Base-by-base conservation (phyloP, 2,888 invertebrate genomes). In the Buathra laborator region DNA sequence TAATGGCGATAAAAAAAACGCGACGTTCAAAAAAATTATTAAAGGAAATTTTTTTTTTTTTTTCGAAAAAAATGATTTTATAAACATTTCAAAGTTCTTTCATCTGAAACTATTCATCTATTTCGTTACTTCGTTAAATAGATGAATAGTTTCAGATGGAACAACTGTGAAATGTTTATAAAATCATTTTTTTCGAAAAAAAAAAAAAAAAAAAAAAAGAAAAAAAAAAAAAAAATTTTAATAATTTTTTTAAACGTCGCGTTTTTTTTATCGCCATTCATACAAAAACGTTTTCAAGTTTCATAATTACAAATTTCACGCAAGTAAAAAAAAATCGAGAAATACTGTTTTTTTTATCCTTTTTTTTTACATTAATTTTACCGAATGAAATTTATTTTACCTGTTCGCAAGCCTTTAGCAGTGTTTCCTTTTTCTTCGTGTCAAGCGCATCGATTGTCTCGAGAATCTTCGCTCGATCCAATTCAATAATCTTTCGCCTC, bases 361-460 rank as follows among this genome's bases (percentile, higher is more conserved):
- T 24, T 24, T 24, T 24, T 24, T 24, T 24, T 24, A 5, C 7
- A 29, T 5, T 2, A 4, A n/a, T 48, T 16, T 56, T 0, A 19
- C 7, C 14, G 2, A 14, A 53, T 43, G 7, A 59, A 44, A 29
- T 5, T 24, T 53, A 7, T n/a, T 51, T 10, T 87, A 92, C 92
- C 91, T 96, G 96, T 88, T 96, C 95, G 95, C 97, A 98, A 2
- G 99, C 99, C 76, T 96, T 95, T 76, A 96, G 94, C 16, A 99
- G 94, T 10, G 98, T 97, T 87, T 95, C 95, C 90, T 97, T 97
- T 94, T 99, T 99, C 94, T 98, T 98, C 90, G 97, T 96, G 94
- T 99, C 99, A 92, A 99, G 95, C 92, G 98, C 97, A 24, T 95
- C 95, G 90, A 99, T 99, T 19, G 98, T 97, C 76, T 96, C 94